Evolutionary conservation across 2,797 vertebrate genomes (phyloP), one percentile per base, ranked within the genome.

Genomic region (Liparis tanakae): DNA sequence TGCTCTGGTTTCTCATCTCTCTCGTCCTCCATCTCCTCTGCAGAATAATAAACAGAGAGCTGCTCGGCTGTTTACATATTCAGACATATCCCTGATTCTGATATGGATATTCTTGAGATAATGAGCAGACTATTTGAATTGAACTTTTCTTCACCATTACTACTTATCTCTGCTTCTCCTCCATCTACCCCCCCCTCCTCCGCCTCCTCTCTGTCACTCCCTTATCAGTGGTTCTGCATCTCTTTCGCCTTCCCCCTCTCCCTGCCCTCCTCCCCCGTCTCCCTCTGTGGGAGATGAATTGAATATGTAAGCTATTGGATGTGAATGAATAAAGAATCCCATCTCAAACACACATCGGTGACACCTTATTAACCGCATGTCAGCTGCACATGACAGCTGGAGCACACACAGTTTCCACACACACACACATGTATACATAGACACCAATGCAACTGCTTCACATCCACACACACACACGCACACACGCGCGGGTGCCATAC

Each of bases 301-400:
- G 87, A 92, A 91, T 89, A 90, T 91, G 90, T 88, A 89, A 92
- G 86, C 86, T 86, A 88, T 88, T 92, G 89, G 85, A 88, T 90
- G 85, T 86, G 90, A 91, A 91, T 93, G 91, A 93, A 92, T 92
- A 92, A 92, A 92, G 92, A 87, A 87, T 90, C 82, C 87, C 78
- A 15, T 91, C 87, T 88, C 86, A 91, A 92, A 92, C 89, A 91
- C 92, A 92, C 92, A 89, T 83, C 78, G 92, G 91, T 92, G 92
- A 93, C 91, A 93, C 91, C 91, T 92, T 93, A 93, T 93, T 93
- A 93, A 92, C 90, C 86, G 82, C 91, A 90, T 90, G 92, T 93
- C 92, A 93, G 80, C 89, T 83, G 86, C 92, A 90, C 89, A 91
- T 91, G 92, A 91, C 91, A 91, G 90, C 87, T 70, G 65, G 67